Evolutionary conservation across 2,888 invertebrate species (phyloP), one percentile per base, ranked within the genome.

Genomic region (Syrista parreyssii): DNA sequence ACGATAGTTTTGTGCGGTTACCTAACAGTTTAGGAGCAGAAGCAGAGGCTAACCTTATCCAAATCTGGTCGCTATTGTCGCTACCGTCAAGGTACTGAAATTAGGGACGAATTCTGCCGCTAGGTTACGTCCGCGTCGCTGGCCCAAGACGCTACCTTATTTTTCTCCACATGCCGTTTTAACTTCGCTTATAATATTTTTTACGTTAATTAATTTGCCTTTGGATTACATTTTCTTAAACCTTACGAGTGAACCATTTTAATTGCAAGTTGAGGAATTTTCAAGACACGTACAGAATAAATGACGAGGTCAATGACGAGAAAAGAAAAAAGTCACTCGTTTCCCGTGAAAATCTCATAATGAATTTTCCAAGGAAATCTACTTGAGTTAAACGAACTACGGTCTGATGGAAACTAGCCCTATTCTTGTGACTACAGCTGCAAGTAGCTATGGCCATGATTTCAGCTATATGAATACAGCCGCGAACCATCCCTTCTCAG

Each of bases 281-380:
- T 40, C 15, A 12, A 35, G 35, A 74, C 33, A 78, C 34, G 77
- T 32, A 79, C 72, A 72, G 12, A 36, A 71, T 71, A 73, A 69
- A 75, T 78, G 55, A 71, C 32, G 75, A 74, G 78, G 74, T 55
- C 75, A 76, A 71, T 73, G 40, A 78, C 6, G 74, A 55, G 68
- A 75, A 80, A 82, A 75, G 11, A 6, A 40, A 40, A 40, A 40
- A 15, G 15, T 40, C 40, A 40, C 79, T 84, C 80, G 82, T 84
- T 85, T 86, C 83, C 84, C 79, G 80, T 83, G 81, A 78, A 81
- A 79, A 76, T 76, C 79, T 78, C 77, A 76, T 79, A 77, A 83
- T 82, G 83, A 86, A 83, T 86, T 85, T 85, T 81, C 76, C 79
- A 78, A 77, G 83, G 81, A 85, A 86, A 83, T 86, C 79, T 15